Percentiles rank a stretch among this genome's conserved stretches.
Conservation (phyloP, 2,797 vertebrate genomes). For the Sebastiscus albofasciatus region DNA sequence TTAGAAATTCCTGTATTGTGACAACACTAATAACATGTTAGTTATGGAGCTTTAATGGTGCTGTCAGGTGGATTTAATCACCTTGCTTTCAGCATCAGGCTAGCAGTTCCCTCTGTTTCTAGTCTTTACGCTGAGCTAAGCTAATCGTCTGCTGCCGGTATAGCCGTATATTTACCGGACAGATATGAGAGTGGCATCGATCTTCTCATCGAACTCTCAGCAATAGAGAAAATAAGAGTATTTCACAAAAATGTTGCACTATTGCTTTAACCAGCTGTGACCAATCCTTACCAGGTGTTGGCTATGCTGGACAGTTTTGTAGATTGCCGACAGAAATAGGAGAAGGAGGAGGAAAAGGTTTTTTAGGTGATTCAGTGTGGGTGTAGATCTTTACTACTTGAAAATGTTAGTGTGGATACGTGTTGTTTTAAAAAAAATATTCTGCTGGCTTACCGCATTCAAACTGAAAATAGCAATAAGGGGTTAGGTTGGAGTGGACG, state of each 20-base stretch:
- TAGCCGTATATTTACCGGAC: neutral
- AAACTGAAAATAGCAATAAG: neutral
- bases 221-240: neutral
- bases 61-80: constrained; percentile 1
- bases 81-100: too few relatives aligned
- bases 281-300: neutral
- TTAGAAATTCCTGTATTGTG: too few relatives aligned
- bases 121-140: neutral
- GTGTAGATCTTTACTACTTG: too few relatives aligned
- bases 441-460: neutral
- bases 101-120: neutral
- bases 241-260: neutral
- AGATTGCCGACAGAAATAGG: neutral
- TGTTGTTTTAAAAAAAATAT: neutral
- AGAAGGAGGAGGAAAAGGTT: neutral
- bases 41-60: neutral
- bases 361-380: neutral
- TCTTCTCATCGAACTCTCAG: neutral
- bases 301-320: neutral
- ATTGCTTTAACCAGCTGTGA: neutral
- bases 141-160: neutral
- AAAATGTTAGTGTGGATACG: neutral
- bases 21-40: neutral
- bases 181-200: neutral
- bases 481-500: too few relatives aligned